Base-by-base conservation (phyloP, 2,113 vertebrate species). In the Acanthisitta chloris region DNA sequence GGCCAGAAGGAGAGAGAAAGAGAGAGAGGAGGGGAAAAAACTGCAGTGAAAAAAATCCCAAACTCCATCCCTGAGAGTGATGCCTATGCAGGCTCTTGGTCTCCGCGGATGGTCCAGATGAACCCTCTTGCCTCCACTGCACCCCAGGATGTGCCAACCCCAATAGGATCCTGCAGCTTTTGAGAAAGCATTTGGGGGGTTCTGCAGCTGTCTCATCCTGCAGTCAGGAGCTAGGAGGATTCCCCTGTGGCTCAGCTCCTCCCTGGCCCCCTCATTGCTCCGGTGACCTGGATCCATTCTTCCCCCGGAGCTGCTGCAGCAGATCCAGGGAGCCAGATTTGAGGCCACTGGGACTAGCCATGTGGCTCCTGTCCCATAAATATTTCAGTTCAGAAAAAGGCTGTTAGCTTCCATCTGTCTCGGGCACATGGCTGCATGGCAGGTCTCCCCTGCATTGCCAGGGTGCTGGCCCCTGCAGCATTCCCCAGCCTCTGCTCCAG, bases 1-100 rank as follows among this genome's bases (percentile, higher is more conserved):
- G 92, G 95, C 82, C 91, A 96, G 94, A 84, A 95, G 85, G 70
- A 95, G 85, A 92, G 70, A 66, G 24, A 38, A 77, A 90, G 61
- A 38, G 24, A 40, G 74, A 73, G 59, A 70, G 33, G 80, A 67
- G 86, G 86, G 31, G 54, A 46, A 45, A 88, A 79, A 96, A 91
- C 62, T 94, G 94, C 92, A 92, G 90, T 64, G 46, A 48, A 81
- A 86, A 85, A 73, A 58, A 43, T 34, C 31, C 70, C 78, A 54
- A 91, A 69, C 38, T 62, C 42, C 71, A 61, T 92, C 48, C 29
- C 38, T 55, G 57, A 64, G 33, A 55, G 58, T 7, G 90, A 74
- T 92, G 91, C 45, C 33, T 81, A 64, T 90, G 83, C 42, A 62
- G 61, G 21, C 34, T 81, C 57, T 48, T 4, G 1, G 61, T 54